Evolutionary conservation across 2,797 vertebrate genomes (phyloP).

Genomic region (Lepidocolaptes lacrymiger): DNA sequence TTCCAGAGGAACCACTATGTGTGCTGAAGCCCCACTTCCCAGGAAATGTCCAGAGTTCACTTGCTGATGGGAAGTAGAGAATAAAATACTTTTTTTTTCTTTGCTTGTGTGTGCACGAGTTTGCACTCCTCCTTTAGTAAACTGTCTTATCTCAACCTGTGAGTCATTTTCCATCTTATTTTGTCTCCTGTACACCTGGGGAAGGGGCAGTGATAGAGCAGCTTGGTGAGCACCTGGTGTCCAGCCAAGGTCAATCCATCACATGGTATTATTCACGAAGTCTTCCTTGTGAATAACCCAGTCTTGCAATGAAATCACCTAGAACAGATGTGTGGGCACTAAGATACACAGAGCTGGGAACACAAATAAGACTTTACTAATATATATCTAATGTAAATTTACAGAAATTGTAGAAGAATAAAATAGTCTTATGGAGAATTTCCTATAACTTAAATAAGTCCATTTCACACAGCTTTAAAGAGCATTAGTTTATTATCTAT

Average conservation of each 20-base stretch:
- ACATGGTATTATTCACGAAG: not conserved
- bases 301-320: not conserved
- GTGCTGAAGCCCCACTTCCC: not conserved
- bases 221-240: not conserved
- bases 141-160: not conserved
- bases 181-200: not conserved
- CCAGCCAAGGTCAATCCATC: not conserved
- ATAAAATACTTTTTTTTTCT: not conserved
- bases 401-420: not conserved
- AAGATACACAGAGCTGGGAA: not conserved
- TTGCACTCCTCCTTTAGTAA: not conserved
- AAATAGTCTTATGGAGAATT: not conserved
- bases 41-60: not conserved
- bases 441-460: constrained; percentile 49
- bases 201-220: not conserved
- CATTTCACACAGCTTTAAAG: constrained; percentile 78
- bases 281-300: not conserved
- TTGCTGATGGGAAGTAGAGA: not conserved
- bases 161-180: not conserved
- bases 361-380: not conserved
- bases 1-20: rapidly evolving
- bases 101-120: not conserved
- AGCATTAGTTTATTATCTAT: constrained; percentile 92
- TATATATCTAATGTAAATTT: not conserved
- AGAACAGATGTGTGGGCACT: rapidly evolving